Evolutionary conservation across 1,140 invertebrate genomes (phyloP), one percentile per base, ranked within the genome.

Genomic region (Drosophila pandora): DNA sequence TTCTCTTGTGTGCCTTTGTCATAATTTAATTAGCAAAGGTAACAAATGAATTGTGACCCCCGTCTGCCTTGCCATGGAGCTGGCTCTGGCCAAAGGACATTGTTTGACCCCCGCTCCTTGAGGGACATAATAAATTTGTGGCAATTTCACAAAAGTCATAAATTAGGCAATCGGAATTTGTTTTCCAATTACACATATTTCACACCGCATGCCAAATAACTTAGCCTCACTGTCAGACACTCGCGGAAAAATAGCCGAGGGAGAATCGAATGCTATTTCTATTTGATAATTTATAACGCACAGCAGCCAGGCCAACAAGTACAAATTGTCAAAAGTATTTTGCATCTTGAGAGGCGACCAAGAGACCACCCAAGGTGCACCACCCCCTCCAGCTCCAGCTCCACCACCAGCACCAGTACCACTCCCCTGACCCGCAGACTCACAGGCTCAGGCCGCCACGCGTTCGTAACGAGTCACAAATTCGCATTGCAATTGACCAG

Each of bases 181-280:
- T 89, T 89, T 89, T 84, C 74, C 79, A 88, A 84, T 89, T 84
- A 88, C 82, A 78, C 82, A 85, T 88, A 89, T 84, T 88, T 88
- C 84, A 89, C 84, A 89, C 84, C 76, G 73, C 84, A 88, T 74
- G 84, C 83, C 67, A 88, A 82, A 76, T 64, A 73, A 67, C 55
- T 73, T 73, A 60, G 58, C 50, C 32, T 76, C 62, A 57, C 61
- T 75, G 62, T 60, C 62, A 67, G 61, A 22, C 30, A 58, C 48
- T 53, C 54, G 50, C 30, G 45, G 50, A 54, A 62, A 69, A 63
- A 52, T 64, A 45, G 49, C 39, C 21, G 64, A 34, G 37, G 48
- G 60, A 68, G 61, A 59, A 76, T 60, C 61, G 59, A 83, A 74
- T 69, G 74, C 85, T 82, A 90, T 85, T 84, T 90, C 81, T 90